These are phyloP conservation scores for Vannuccia rotundouncinata DNA, from an alignment of 2,888 invertebrate species.

Conservation along the genomic window DNA sequence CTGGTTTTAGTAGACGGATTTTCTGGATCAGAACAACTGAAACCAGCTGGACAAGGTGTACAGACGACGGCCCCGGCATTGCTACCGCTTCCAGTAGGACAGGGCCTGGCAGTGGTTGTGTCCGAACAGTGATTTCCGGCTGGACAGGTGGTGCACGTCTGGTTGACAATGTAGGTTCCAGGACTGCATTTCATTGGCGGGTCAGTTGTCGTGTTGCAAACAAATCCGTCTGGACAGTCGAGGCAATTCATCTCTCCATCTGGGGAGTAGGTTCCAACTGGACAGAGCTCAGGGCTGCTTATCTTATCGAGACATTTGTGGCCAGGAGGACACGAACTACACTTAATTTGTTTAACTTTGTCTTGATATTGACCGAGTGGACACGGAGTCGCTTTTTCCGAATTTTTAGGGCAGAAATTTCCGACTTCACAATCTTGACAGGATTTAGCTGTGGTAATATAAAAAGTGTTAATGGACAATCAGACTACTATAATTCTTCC, in stretches of 20 bases:
- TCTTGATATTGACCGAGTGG: too few species aligned
- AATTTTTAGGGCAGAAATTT: too few species aligned
- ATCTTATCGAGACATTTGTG: too few species aligned
- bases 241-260: slow-evolving; percentile 43
- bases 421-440: too few species aligned
- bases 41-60: slow-evolving; percentile 45
- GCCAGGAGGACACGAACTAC: too few species aligned
- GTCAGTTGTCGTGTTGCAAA: slow-evolving; percentile 46
- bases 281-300: background rate
- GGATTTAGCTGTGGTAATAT: too few species aligned
- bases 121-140: slow-evolving; percentile 48
- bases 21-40: slow-evolving; percentile 43
- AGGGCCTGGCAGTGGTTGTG: slow-evolving; percentile 43
- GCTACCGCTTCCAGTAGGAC: slow-evolving; percentile 44
- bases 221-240: slow-evolving; percentile 50
- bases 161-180: background rate
- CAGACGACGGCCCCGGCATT: slow-evolving; percentile 43
- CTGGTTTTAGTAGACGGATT: slow-evolving; percentile 42
- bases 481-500: too few species aligned
- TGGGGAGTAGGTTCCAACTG: background rate
- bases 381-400: too few species aligned
- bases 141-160: slow-evolving; percentile 47
- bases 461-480: too few species aligned
- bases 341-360: too few species aligned
- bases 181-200: background rate